phyloP scores from a whole-genome alignment of 2,113 vertebrate species.

The Chionodraco myersi region DNA sequence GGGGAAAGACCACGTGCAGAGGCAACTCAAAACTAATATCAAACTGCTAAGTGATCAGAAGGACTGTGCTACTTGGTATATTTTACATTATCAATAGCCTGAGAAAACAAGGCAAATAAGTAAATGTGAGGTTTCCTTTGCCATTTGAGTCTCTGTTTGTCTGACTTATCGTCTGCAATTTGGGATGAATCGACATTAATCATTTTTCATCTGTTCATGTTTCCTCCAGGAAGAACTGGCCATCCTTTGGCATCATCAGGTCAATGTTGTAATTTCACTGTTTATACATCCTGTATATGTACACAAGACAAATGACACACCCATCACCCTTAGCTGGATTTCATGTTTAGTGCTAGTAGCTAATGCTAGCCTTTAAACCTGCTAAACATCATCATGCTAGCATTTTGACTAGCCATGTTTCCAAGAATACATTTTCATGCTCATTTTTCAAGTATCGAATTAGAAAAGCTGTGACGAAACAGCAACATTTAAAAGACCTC shows the following conservation, averaged over 20 bases:
- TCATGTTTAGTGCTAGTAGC: not conserved
- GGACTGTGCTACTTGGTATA: not conserved
- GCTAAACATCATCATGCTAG: not conserved
- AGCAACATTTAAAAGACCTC: no score
- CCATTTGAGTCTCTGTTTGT: not conserved
- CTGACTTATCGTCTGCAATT: no score
- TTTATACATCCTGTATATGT: not conserved
- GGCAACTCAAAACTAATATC: conserved; percentile 6
- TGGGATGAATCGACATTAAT: no score
- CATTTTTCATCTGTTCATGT: no score
- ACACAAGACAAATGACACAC: not conserved
- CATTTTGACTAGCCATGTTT: not conserved
- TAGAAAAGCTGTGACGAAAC: no score
- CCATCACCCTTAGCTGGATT: not conserved
- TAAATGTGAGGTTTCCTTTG: not conserved
- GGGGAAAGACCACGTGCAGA: conserved; percentile 5
- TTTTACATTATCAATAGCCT: no score
- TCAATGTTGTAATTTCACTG: not conserved
- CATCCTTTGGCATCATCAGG: not conserved
- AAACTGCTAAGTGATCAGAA: not conserved
- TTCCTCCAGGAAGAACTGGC: not conserved
- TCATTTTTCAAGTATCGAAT: no score
- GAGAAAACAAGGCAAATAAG: no score
- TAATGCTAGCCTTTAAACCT: not conserved
- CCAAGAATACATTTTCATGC: not conserved